Percentiles rank a stretch among this genome's conserved stretches.
Conservation (phyloP, 2,113 vertebrate species). For the Grammomys surdaster region DNA sequence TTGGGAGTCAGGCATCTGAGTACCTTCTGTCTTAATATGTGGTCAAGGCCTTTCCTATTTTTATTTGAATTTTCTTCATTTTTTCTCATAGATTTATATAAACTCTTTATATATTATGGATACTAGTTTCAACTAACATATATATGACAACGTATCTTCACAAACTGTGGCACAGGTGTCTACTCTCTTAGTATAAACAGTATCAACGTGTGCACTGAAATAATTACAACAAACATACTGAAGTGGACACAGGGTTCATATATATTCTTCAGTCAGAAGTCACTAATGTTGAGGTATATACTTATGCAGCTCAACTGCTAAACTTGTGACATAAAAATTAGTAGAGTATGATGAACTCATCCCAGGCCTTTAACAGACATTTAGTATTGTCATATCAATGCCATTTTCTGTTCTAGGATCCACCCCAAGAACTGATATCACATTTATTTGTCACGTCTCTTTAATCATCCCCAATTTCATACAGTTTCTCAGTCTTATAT, state of each 20-base stretch:
- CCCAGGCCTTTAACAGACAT: background rate
- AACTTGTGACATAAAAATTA: background rate
- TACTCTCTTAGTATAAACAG: background rate
- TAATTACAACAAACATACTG: background rate
- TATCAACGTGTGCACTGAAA: background rate
- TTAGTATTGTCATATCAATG: background rate
- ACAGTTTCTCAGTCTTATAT: background rate
- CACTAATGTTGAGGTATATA: background rate
- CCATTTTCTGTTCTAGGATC: background rate
- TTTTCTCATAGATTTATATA: no score
- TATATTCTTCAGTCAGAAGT: background rate
- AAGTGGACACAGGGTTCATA: background rate
- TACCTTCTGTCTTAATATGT: no score
- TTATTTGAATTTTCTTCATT: no score
- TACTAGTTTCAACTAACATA: no score
- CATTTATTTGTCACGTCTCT: background rate
- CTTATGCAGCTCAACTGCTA: background rate
- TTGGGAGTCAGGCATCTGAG: no score
- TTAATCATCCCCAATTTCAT: background rate
- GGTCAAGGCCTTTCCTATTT: no score
- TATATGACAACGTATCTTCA: no score
- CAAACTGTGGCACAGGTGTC: no score
- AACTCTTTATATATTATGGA: no score
- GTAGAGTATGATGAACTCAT: background rate
- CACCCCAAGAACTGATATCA: background rate